These are phyloP conservation scores for Drosophila azteca DNA, from an alignment of 1,140 invertebrate species.

Conservation along the genomic window DNA sequence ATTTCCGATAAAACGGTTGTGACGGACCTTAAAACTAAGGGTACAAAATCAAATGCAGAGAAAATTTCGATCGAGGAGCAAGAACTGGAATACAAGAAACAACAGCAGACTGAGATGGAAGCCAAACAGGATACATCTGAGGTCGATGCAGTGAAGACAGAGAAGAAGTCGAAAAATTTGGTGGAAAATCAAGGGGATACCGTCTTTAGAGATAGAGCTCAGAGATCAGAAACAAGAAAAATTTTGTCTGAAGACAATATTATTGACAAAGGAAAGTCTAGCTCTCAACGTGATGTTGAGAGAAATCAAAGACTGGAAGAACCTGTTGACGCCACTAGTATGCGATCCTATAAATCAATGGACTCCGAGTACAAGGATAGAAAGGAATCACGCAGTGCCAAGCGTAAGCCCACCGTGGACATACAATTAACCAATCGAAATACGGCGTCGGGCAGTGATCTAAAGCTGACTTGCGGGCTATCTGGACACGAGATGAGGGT, in stretches of 20 bases:
- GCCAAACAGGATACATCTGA: neutral
- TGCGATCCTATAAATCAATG: slow-evolving; percentile 49
- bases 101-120: neutral
- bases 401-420: slow-evolving; percentile 91
- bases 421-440: slow-evolving; percentile 91
- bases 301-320: slow-evolving; percentile 6
- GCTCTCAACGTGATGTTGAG: neutral
- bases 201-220: no score
- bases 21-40: neutral
- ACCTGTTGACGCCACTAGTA: slow-evolving; percentile 22
- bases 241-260: neutral
- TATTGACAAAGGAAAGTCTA: neutral
- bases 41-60: slow-evolving; percentile 4
- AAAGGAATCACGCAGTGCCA: slow-evolving; percentile 80
- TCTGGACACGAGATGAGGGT: slow-evolving; percentile 91
- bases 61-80: neutral
- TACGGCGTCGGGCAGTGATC: slow-evolving; percentile 88
- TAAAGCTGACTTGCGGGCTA: slow-evolving; percentile 93
- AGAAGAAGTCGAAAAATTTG: neutral
- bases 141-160: neutral
- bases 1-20: neutral
- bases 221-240: no score
- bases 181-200: slow-evolving; percentile 5
- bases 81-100: slow-evolving; percentile 7
- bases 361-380: slow-evolving; percentile 69